phyloP scores from a whole-genome alignment of 1,140 invertebrate species.

The Camponotus pennsylvanicus region DNA sequence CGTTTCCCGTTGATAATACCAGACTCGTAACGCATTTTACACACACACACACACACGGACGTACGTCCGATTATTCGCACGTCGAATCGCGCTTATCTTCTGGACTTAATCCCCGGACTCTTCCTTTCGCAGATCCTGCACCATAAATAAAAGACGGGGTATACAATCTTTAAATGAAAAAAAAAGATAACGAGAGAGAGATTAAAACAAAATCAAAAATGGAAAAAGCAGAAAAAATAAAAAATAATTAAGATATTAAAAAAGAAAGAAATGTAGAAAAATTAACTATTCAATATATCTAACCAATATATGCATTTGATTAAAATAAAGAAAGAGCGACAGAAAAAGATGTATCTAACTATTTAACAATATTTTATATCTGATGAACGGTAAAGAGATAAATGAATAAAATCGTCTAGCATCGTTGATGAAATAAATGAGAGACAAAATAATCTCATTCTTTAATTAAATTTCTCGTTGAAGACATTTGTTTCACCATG shows the following conservation, averaged over 20 bases:
- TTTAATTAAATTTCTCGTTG: neutral
- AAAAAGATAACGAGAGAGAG: neutral
- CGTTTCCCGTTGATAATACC: conserved; percentile 72
- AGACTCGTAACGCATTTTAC: neutral
- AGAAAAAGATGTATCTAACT: neutral
- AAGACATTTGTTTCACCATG: neutral
- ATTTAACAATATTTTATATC: too few species aligned
- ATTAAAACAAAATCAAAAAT: conserved; percentile 6
- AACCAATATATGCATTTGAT: neutral
- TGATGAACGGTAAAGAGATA: neutral
- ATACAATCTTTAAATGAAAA: neutral
- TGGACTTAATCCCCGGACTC: conserved; percentile 3
- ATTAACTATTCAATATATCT: neutral
- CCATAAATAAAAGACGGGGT: neutral
- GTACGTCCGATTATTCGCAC: conserved; percentile 17
- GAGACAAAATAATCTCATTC: neutral
- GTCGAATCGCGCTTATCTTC: conserved; percentile 25
- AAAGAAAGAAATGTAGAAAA: neutral
- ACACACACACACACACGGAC: conserved; percentile 9
- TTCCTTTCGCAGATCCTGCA: conserved; percentile 4
- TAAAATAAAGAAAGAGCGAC: neutral
- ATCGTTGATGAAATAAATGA: too few species aligned
- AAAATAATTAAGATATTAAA: neutral
- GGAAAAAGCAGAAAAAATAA: neutral
- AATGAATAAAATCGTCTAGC: neutral